Conservation (phyloP, 2,797 vertebrate genomes). For the Nyctalus aviator region DNA sequence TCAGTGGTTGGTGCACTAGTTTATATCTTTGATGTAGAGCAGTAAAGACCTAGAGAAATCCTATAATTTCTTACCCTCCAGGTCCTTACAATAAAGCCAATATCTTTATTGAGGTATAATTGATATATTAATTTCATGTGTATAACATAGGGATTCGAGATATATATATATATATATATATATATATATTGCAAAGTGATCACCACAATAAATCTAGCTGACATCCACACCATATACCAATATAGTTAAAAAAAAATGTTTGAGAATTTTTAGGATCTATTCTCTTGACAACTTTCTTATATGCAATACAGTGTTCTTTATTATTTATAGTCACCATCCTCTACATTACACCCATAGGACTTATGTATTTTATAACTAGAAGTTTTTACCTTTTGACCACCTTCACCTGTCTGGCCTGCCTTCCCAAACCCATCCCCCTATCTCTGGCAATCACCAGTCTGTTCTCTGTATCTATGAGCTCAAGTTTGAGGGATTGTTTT, state of each 20-base stretch:
- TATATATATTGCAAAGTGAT: not conserved
- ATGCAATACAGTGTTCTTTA: not conserved
- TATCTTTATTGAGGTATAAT: not conserved
- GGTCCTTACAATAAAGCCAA: not conserved
- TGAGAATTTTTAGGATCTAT: not conserved
- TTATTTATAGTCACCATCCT: not conserved
- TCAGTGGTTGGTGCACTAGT: not conserved
- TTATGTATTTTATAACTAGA: not conserved
- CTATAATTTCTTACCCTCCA: not conserved
- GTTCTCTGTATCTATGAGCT: not conserved
- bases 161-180: not conserved
- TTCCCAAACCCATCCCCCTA: no score
- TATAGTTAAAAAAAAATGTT: not conserved
- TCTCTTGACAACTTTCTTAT: conserved; percentile 38
- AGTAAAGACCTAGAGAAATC: not conserved
- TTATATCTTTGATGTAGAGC: not conserved
- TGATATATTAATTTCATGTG: not conserved
- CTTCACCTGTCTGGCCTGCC: not conserved
- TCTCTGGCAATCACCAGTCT: not conserved
- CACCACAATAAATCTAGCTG: not conserved
- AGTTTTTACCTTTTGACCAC: not conserved
- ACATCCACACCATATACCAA: not conserved
- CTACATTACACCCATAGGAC: not conserved
- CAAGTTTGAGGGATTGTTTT: not conserved
- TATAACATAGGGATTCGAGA: not conserved